Evolutionary conservation across 2,113 vertebrate species (phyloP), one percentile per base, ranked within the genome.

Genomic region (Halichoerus grypus): DNA sequence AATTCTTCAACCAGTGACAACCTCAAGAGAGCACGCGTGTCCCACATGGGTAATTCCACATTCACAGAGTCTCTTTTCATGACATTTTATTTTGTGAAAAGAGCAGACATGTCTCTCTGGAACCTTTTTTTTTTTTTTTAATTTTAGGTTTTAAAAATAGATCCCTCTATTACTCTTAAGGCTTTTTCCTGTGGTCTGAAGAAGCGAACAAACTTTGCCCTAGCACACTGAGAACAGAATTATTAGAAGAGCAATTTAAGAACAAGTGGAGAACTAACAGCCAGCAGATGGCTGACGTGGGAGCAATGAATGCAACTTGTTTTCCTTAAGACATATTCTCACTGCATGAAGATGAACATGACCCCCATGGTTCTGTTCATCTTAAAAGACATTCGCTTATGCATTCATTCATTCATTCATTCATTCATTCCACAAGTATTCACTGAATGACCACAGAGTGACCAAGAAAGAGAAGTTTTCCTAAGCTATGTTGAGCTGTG

Each of bases 1-100:
- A 97, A 83, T 92, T 79, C 93, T 91, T 95, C 85, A 96, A 76
- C 71, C 77, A 95, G 84, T 88, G 90, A 95, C 92, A 97, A 79
- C 83, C 87, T 91, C 91, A 57, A 79, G 67, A 83, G 94, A 88
- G 85, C 8, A 46, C 79, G n/a, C 36, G 26, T 96, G 95, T 74
- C 79, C 83, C 77, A 83, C 65, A 42, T 24, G 88, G 90, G 59
- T 96, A 93, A 94, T 65, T 92, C 65, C 39, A 63, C 74, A 92
- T 81, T 90, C 79, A 94, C 9, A 9, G 49, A 88, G 69, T 85
- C 87, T 92, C 88, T 85, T 96, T 92, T 49, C 92, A 81, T 96
- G 94, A 93, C 96, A 98, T 96, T 97, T 96, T 76, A 71, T 46
- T 53, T 86, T 98, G 82, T 96, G 88, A 76, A 97, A 97, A 97